These are phyloP conservation scores for Megaleporinus macrocephalus DNA, from an alignment of 2,113 vertebrate species.

Conservation along the genomic window DNA sequence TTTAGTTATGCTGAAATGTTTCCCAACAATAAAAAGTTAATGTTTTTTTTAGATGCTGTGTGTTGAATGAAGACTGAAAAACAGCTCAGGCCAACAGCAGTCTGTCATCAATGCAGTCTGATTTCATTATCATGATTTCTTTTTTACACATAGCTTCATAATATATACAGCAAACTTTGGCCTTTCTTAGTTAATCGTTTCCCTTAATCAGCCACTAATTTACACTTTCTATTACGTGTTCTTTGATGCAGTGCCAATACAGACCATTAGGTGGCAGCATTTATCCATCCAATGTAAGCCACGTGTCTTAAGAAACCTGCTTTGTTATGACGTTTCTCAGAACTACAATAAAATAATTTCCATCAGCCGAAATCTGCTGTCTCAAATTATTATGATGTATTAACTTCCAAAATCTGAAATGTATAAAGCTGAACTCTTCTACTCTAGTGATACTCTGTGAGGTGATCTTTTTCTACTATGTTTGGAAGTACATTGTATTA, in stretches of 20 bases:
- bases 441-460: background rate
- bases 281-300: background rate
- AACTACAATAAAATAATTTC: background rate
- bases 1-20: no score
- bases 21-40: background rate
- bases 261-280: constrained; percentile 20
- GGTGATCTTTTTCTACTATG: background rate
- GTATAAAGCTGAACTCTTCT: background rate
- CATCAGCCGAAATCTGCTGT: background rate
- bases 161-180: background rate
- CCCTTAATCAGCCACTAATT: background rate
- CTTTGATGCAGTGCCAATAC: background rate
- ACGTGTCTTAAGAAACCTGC: background rate
- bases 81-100: background rate
- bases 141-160: background rate
- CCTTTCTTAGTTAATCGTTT: background rate
- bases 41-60: background rate
- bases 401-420: no score
- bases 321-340: background rate
- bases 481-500: no score
- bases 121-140: background rate
- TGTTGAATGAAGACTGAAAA: background rate
- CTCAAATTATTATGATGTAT: background rate
- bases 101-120: background rate
- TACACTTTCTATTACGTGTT: background rate